Conservation (phyloP, 2,888 invertebrate genomes). For the Uropetala carovei region DNA sequence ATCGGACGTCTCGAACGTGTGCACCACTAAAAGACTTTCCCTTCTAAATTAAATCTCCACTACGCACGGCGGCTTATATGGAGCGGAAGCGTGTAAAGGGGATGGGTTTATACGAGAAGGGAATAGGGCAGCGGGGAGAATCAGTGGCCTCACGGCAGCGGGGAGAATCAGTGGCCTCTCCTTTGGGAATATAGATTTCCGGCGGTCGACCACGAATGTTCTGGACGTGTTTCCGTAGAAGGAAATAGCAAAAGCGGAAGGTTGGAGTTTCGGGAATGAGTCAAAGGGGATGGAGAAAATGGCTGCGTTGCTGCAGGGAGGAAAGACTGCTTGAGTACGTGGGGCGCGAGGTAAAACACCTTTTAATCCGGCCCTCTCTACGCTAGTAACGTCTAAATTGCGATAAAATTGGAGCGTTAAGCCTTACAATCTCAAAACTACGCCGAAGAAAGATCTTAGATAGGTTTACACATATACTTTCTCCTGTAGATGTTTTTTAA, state of each 20-base stretch:
- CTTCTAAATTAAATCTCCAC: background rate
- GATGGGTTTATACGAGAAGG: too few species aligned
- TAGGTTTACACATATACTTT: background rate
- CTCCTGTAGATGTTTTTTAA: background rate
- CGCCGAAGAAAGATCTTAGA: background rate
- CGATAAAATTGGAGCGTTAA: background rate
- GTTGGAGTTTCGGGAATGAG: background rate
- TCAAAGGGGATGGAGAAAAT: background rate
- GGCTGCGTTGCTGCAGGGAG: background rate
- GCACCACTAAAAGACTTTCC: background rate
- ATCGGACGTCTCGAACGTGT: background rate
- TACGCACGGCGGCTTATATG: background rate
- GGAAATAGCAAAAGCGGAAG: background rate
- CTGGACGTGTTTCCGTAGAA: slow-evolving; percentile 3
- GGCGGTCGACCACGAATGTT: background rate
- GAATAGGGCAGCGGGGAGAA: too few species aligned
- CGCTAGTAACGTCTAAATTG: background rate
- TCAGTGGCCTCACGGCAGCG: too few species aligned
- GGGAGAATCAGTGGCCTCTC: too few species aligned
- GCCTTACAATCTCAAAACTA: background rate
- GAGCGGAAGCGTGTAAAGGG: too few species aligned
- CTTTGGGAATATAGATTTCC: background rate
- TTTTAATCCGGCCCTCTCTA: background rate
- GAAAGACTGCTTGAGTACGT: background rate
- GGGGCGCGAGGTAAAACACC: background rate